Base-by-base conservation (phyloP, 2,888 invertebrate species). In the Lymantria dispar region DNA sequence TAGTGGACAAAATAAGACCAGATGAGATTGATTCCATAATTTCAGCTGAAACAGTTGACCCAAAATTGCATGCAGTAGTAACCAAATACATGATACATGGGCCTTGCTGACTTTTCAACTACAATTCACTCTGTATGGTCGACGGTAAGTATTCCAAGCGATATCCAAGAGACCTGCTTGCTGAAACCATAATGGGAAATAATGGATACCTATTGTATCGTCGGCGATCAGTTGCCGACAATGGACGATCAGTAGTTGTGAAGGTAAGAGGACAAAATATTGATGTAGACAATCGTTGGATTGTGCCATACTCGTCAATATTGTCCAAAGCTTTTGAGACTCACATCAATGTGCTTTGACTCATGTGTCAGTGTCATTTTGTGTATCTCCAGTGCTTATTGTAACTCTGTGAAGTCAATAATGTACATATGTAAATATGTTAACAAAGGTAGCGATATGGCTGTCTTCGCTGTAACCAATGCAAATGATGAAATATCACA, bases 231-330 rank as follows among this genome's bases (percentile, higher is more conserved):
- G 52, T 50, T 51, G 58, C 39, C 45, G 50, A 61, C 45, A 38
- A 38, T 50, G 53, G 60, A 40, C 54, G 54, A 55, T 54, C 55
- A 9, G 57, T 55, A 52, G 49, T 47, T 49, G 58, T 56, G 38
- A 61, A 60, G 50, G 43, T 56, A 43, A 54, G 39, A 56, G 48
- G 54, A 50, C 53, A 56, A 52, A 33, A 60, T 55, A n/a, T 65
- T 49, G 45, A 53, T 39, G 50, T 61, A 46, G 56, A 62, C 53
- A 62, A 63, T 58, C 52, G 60, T 54, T 64, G 58, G 60, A 56
- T 61, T 52, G 62, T 65, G 46, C 64, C 64, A 36, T 64, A 52
- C 46, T 62, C 60, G 50, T 60, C 63, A 38, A 52, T 63, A 48
- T 56, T 60, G 48, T 56, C 52, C 48, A 62, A 60, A 47, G 40